Conservation (phyloP, 2,888 invertebrate genomes). For the Agrotis exclamationis region DNA sequence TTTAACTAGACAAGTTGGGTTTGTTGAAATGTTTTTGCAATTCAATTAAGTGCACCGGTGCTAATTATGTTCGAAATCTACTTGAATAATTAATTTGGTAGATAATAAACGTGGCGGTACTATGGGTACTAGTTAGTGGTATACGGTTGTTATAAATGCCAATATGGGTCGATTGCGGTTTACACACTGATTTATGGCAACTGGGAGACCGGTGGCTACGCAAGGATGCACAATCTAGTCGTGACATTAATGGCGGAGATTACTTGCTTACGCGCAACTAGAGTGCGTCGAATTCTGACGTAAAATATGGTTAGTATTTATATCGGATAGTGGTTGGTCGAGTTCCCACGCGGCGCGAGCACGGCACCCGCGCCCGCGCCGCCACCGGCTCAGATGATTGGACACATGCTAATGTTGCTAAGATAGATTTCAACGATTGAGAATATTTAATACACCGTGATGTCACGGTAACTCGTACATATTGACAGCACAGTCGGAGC, state of each 20-base stretch:
- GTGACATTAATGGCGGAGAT: constrained; percentile 81
- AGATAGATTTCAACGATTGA: constrained; percentile 56
- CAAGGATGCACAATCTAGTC: constrained; percentile 87
- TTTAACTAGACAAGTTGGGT: constrained; percentile 53
- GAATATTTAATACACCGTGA: constrained; percentile 47
- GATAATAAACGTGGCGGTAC: constrained; percentile 63
- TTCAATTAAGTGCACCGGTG: constrained; percentile 65
- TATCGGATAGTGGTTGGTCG: constrained; percentile 72
- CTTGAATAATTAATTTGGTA: constrained; percentile 68
- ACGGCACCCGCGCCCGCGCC: constrained; percentile 38
- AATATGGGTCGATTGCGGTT: constrained; percentile 73
- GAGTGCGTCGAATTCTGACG: constrained; percentile 82
- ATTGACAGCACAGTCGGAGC: constrained; percentile 33
- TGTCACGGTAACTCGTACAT: constrained; percentile 35
- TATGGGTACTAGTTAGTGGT: constrained; percentile 49
- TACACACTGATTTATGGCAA: constrained; percentile 72
- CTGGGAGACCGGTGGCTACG: constrained; percentile 70
- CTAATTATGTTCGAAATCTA: constrained; percentile 69
- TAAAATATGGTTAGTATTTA: constrained; percentile 82
- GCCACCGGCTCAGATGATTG: constrained; percentile 51
- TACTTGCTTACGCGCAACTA: constrained; percentile 77
- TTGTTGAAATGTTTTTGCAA: constrained; percentile 70
- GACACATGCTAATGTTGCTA: constrained; percentile 59
- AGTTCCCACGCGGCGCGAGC: constrained; percentile 83
- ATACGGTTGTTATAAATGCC: constrained; percentile 69